Conservation (phyloP, 2,888 invertebrate species). For the Dryocosmus kuriphilus region DNA sequence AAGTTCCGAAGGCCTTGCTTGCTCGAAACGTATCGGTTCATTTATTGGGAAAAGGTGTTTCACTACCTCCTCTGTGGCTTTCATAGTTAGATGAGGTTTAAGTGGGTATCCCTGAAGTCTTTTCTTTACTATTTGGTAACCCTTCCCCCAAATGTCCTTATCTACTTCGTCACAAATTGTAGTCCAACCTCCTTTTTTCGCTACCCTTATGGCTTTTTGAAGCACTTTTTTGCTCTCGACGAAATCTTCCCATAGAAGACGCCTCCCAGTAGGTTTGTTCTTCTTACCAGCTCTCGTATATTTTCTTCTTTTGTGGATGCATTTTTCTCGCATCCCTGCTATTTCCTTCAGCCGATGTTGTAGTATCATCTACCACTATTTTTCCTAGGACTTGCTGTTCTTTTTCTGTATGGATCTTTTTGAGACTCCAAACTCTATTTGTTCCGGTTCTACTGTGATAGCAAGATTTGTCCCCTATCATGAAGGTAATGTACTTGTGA, state of each 20-base stretch:
- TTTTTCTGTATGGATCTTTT: no score
- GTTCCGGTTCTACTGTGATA: no score
- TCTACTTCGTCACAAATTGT: no score
- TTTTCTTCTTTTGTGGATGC: neutral
- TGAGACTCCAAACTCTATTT: no score
- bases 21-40: no score
- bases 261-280: neutral
- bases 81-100: no score
- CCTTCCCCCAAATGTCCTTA: no score
- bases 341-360: neutral
- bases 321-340: neutral
- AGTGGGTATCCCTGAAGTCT: no score
- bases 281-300: neutral
- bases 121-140: neutral
- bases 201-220: neutral
- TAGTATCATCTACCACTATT: neutral
- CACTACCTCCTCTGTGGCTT: neutral
- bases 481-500: no score
- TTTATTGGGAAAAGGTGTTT: neutral
- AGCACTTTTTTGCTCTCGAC: neutral
- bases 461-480: no score
- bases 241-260: neutral
- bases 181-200: neutral
- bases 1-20: no score
- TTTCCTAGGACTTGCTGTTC: no score